phyloP scores from a whole-genome alignment of 2,888 invertebrate genomes.

The Frankliniella intonsa region DNA sequence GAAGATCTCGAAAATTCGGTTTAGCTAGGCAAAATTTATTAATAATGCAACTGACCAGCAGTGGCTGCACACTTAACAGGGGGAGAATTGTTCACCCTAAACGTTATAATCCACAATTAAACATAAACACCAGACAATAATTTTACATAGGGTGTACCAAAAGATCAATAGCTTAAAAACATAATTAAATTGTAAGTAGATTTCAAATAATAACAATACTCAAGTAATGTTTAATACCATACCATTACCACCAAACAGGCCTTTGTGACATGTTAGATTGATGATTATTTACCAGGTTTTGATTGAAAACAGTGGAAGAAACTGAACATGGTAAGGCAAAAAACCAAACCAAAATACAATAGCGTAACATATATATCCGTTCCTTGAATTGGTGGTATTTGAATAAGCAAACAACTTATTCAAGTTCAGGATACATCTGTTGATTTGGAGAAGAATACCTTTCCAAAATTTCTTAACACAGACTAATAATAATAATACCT shows the following conservation, averaged over 20 bases:
- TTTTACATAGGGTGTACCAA: not conserved
- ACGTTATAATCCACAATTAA: not conserved
- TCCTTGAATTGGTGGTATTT: too few species aligned
- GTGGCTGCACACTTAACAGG: not conserved
- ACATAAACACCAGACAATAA: not conserved
- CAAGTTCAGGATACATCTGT: too few species aligned
- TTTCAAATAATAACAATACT: not conserved
- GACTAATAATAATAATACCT: not conserved
- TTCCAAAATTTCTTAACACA: not conserved
- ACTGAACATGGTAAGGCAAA: too few species aligned
- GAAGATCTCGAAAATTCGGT: not conserved
- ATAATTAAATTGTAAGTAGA: not conserved
- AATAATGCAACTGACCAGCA: constrained; percentile 15
- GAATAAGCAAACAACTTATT: too few species aligned
- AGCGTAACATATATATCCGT: not conserved
- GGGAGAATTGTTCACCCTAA: not conserved
- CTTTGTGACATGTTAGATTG: too few species aligned
- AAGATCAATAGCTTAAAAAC: not conserved
- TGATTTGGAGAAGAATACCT: too few species aligned
- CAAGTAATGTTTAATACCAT: too few species aligned
- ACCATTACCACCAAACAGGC: too few species aligned
- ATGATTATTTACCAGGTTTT: too few species aligned
- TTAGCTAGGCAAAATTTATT: constrained; percentile 19
- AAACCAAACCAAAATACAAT: constrained; percentile 36
- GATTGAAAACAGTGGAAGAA: too few species aligned